Percentiles rank a stretch among this genome's conserved stretches.
phyloP scores from a whole-genome alignment of 2,113 vertebrate genomes.

The Pao palembangensis region DNA sequence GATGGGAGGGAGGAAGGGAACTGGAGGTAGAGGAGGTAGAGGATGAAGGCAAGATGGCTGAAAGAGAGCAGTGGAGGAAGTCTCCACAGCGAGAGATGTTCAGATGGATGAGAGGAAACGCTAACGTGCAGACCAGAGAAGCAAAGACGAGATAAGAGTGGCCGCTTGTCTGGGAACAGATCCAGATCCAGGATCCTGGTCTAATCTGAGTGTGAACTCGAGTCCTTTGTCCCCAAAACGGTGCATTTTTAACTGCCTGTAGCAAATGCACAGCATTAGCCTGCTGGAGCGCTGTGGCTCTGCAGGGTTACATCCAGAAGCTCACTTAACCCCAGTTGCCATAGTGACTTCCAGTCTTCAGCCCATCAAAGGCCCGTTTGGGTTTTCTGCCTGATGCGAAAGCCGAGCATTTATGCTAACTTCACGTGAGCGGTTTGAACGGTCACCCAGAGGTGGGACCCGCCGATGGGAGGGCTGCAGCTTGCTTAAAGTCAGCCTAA shows the following conservation, averaged over 20 bases:
- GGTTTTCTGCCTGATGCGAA: too few relatives aligned
- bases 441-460: slow-evolving; percentile 17
- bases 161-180: too few relatives aligned
- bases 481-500: slow-evolving; percentile 68
- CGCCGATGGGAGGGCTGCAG: slow-evolving; percentile 63
- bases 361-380: too few relatives aligned
- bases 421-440: neutral
- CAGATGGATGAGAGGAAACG: neutral
- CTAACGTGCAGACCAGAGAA: neutral
- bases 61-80: slow-evolving; percentile 5
- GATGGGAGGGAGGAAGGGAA: slow-evolving; percentile 11
- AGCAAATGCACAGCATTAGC: too few relatives aligned
- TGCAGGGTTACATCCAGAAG: too few relatives aligned
- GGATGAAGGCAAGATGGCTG: slow-evolving; percentile 38
- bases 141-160: neutral
- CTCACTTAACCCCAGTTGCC: too few relatives aligned
- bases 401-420: too few relatives aligned
- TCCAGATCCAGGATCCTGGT: neutral
- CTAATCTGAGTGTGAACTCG: too few relatives aligned
- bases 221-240: too few relatives aligned
- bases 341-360: too few relatives aligned
- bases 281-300: too few relatives aligned
- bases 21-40: slow-evolving; percentile 25
- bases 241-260: too few relatives aligned
- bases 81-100: neutral